These are phyloP conservation scores for Motacilla tschutschensis DNA, from an alignment of 2,113 vertebrate genomes.

Conservation along the genomic window DNA sequence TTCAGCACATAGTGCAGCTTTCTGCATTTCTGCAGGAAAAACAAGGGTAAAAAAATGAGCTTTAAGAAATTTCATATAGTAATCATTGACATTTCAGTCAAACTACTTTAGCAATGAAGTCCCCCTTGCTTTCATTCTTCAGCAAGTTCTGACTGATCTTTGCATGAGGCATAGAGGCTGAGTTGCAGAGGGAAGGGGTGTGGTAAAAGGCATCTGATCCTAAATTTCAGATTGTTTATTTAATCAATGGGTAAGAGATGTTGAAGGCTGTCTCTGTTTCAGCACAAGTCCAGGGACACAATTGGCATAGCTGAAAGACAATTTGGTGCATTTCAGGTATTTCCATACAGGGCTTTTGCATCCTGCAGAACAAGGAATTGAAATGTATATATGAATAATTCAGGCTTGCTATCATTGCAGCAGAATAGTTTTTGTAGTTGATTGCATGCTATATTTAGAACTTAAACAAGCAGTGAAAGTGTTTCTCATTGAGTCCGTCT, in stretches of 20 bases:
- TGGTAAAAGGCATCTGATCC: not conserved
- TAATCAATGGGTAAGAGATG: not conserved
- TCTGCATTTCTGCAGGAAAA: not conserved
- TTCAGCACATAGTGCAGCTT: not conserved
- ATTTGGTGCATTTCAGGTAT: not conserved
- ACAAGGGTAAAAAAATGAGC: not conserved
- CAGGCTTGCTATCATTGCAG: not conserved
- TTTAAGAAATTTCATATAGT: not conserved
- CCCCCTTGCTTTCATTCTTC: not conserved
- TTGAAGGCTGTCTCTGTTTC: not conserved
- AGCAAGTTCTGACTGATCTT: not conserved
- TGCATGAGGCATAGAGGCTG: not conserved
- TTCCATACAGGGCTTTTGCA: not conserved
- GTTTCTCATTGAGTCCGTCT: not conserved
- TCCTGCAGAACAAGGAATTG: not conserved
- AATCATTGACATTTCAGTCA: not conserved
- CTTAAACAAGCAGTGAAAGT: not conserved
- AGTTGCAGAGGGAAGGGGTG: not conserved
- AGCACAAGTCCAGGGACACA: not conserved
- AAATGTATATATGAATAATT: not conserved
- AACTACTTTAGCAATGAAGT: not conserved
- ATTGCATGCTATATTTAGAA: not conserved
- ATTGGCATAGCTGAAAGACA: not conserved
- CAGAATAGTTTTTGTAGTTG: not conserved
- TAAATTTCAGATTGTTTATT: not conserved